phyloP scores from a whole-genome alignment of 2,888 invertebrate species.

The Spicauda simplicius region DNA sequence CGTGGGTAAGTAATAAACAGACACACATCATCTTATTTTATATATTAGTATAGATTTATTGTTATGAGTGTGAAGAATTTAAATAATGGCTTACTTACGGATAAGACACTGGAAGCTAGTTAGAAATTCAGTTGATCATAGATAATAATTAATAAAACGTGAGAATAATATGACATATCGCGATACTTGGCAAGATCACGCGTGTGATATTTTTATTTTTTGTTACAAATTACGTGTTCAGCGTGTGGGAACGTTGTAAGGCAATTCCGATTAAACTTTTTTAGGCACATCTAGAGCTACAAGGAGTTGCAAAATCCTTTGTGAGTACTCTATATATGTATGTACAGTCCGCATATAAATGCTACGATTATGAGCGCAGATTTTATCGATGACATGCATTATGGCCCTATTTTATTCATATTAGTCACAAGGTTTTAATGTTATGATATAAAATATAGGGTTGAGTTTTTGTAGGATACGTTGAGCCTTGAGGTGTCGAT shows the following conservation, averaged over 20 bases:
- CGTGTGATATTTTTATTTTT: constrained; percentile 53
- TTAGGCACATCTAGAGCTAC: constrained; percentile 27
- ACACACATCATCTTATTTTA: too few relatives aligned
- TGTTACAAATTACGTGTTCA: constrained; percentile 44
- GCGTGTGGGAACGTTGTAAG: constrained; percentile 46
- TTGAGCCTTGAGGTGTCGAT: too few relatives aligned
- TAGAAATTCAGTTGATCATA: constrained; percentile 52
- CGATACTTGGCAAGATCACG: constrained; percentile 49
- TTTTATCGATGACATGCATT: not conserved
- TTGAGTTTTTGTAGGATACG: too few relatives aligned
- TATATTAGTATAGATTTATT: too few relatives aligned
- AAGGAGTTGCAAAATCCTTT: constrained; percentile 24
- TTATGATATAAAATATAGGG: not conserved
- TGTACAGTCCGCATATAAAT: not conserved
- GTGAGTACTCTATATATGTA: not conserved
- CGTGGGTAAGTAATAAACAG: too few relatives aligned
- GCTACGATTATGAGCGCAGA: not conserved
- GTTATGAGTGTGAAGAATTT: constrained; percentile 25
- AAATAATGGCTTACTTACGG: constrained; percentile 26
- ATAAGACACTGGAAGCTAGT: constrained; percentile 42
- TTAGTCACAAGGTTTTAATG: not conserved
- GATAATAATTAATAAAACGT: constrained; percentile 65
- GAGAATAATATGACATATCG: constrained; percentile 76
- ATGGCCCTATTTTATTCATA: not conserved
- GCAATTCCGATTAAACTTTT: constrained; percentile 29